Evolutionary conservation across 2,888 invertebrate species (phyloP).

Genomic region (Hedya salicella): DNA sequence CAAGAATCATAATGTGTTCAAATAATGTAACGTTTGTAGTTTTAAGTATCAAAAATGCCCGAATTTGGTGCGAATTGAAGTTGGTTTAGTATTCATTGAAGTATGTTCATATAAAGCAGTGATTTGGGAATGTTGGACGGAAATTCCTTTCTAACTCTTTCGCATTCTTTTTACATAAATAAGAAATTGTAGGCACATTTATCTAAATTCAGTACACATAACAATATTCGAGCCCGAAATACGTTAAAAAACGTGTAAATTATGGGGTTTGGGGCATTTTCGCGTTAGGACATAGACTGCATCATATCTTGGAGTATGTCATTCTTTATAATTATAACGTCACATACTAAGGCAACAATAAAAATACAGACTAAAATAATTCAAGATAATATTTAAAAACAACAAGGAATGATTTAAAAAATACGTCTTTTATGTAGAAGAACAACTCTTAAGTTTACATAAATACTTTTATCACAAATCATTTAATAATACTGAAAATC

Average conservation of each 20-base stretch:
- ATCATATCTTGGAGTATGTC: background rate
- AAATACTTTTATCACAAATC: conserved; percentile 37
- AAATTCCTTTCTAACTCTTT: background rate
- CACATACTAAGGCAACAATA: background rate
- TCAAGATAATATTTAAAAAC: background rate
- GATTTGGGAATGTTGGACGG: background rate
- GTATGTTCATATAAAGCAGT: background rate
- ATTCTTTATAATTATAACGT: background rate
- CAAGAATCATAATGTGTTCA: too few relatives aligned
- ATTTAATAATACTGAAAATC: conserved; percentile 33
- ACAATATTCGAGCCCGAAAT: background rate
- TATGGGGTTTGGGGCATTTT: background rate
- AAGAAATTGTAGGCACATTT: conserved; percentile 16
- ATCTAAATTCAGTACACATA: conserved; percentile 9
- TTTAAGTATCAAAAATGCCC: too few relatives aligned
- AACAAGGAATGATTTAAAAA: conserved; percentile 18
- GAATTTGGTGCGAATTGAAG: too few relatives aligned
- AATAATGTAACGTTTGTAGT: too few relatives aligned
- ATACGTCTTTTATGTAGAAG: conserved; percentile 7
- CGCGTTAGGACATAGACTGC: background rate
- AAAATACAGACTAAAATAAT: background rate
- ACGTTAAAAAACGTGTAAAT: background rate
- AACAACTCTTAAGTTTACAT: conserved; percentile 19
- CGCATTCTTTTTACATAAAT: background rate
- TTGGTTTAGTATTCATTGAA: too few relatives aligned